Evolutionary conservation across 2,113 vertebrate genomes (phyloP).

Genomic region (Dromaius novaehollandiae): DNA sequence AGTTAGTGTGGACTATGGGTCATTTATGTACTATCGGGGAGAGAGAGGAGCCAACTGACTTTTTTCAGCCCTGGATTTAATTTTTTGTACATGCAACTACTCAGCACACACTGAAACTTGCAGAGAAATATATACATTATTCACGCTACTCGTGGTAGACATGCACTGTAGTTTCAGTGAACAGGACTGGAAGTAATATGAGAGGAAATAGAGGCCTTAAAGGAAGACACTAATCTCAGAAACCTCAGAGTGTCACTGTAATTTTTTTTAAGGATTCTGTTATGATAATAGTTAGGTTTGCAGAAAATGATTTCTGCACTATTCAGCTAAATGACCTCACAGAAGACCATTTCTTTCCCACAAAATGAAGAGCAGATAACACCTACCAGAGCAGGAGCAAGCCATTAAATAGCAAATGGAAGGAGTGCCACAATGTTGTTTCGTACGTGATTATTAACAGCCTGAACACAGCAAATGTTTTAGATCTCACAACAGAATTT

Average conservation of each 20-base stretch:
- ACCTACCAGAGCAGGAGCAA: not conserved
- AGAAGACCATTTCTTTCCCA: conserved; percentile 20
- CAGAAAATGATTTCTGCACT: not conserved
- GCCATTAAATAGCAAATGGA: conserved; percentile 36
- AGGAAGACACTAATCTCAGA: conserved; percentile 22
- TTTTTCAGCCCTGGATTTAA: not conserved
- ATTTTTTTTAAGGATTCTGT: conserved; percentile 40
- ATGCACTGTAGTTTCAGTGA: not conserved
- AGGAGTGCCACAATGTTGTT: not conserved
- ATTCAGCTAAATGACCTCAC: conserved; percentile 38
- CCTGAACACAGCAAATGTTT: not conserved
- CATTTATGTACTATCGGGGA: not conserved
- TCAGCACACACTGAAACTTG: not conserved
- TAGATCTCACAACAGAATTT: conserved; percentile 34
- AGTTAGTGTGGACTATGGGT: not conserved
- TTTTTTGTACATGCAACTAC: not conserved
- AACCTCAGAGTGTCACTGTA: not conserved
- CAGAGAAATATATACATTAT: not conserved
- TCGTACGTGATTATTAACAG: conserved; percentile 44
- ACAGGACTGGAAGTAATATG: conserved; percentile 22
- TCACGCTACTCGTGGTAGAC: not conserved
- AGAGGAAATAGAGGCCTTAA: conserved; percentile 15
- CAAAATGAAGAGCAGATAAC: conserved; percentile 30
- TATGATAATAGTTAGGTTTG: conserved; percentile 33
- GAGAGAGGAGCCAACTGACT: not conserved